Conservation (phyloP, 2,113 vertebrate species). For the Sclerurus mexicanus region DNA sequence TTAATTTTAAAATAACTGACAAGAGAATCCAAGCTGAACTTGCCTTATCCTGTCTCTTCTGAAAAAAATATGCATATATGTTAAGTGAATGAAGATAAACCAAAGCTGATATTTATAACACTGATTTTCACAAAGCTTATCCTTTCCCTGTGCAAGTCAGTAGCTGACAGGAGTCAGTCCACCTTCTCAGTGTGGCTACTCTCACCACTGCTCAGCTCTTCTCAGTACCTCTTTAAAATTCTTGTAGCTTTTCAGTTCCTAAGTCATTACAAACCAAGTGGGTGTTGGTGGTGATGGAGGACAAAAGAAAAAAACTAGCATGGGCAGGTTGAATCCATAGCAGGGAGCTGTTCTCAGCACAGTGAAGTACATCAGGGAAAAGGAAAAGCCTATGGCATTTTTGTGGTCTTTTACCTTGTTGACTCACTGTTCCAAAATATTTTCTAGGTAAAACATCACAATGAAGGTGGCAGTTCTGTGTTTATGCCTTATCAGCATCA, state of each 20-base stretch:
- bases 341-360: not conserved
- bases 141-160: not conserved
- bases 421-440: not conserved
- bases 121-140: not conserved
- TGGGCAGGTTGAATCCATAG: not conserved
- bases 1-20: not conserved
- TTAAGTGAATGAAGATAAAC: not conserved
- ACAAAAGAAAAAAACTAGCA: not conserved
- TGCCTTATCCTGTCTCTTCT: not conserved
- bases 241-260: not conserved
- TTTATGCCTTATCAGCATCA: constrained; percentile 70
- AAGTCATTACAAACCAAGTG: not conserved
- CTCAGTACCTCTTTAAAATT: not conserved
- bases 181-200: not conserved
- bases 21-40: not conserved
- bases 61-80: not conserved
- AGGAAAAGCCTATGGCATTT: not conserved
- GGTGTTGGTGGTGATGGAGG: not conserved
- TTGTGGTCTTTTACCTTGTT: not conserved
- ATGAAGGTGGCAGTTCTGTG: constrained; percentile 73
- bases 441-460: constrained; percentile 48
- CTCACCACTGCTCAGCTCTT: not conserved
- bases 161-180: not conserved
- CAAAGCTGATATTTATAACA: not conserved
- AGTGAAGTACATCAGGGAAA: not conserved